Conservation (phyloP, 2,888 invertebrate species). For the Prionchulus punctatus region DNA sequence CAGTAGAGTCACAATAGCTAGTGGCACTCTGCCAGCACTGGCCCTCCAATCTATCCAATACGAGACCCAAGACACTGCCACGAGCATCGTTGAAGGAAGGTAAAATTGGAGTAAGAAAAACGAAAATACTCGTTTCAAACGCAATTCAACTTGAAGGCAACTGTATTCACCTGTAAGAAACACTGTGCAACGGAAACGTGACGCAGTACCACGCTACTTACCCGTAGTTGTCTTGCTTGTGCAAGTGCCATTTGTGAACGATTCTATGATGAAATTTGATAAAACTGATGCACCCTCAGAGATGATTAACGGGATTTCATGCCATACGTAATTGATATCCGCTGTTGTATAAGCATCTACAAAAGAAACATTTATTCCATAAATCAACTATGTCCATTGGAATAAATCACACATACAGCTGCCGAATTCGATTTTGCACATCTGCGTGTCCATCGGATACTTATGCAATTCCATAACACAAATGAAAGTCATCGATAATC, state of each 20-base stretch:
- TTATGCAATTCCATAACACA: slow-evolving; percentile 28
- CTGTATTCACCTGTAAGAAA: slow-evolving; percentile 19
- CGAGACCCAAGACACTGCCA: slow-evolving; percentile 11
- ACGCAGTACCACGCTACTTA: no score
- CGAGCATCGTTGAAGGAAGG: slow-evolving; percentile 20
- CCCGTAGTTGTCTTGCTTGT: slow-evolving; percentile 92
- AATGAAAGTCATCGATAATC: slow-evolving; percentile 25
- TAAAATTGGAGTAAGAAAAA: slow-evolving; percentile 30
- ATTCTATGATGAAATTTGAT: slow-evolving; percentile 79
- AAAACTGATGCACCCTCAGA: slow-evolving; percentile 62
- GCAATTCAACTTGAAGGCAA: slow-evolving; percentile 25
- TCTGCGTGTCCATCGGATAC: slow-evolving; percentile 31
- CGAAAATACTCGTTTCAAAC: slow-evolving; percentile 28
- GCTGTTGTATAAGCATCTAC: slow-evolving; percentile 93
- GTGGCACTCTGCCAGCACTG: slow-evolving; percentile 29
- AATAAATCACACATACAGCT: slow-evolving; percentile 27
- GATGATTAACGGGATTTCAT: slow-evolving; percentile 61
- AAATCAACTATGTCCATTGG: no score
- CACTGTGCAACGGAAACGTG: no score
- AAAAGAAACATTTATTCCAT: no score
- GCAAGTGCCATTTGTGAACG: slow-evolving; percentile 81
- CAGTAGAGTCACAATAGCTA: slow-evolving; percentile 29
- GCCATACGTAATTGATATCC: slow-evolving; percentile 89
- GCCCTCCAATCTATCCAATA: slow-evolving; percentile 31
- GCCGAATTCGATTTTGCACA: slow-evolving; percentile 28